phyloP scores from a whole-genome alignment of 35 echinoderm and acorn worm genomes.

The Heliocidaris tuberculata region DNA sequence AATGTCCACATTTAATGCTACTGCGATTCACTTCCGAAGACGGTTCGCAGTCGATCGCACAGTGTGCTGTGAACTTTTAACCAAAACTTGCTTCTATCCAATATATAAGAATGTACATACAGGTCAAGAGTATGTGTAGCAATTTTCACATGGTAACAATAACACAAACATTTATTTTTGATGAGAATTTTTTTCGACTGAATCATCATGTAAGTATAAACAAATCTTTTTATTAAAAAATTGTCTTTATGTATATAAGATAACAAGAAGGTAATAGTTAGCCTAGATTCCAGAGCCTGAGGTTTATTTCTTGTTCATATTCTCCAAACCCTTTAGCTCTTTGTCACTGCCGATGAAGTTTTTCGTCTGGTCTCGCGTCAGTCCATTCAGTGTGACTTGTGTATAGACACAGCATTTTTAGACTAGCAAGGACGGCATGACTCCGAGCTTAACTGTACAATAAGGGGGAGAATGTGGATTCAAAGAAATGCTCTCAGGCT shows the following conservation, averaged over 20 bases:
- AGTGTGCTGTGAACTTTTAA: not conserved
- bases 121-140: not conserved
- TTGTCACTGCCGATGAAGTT: not conserved
- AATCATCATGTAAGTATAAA: slow-evolving; percentile 1
- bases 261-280: slow-evolving; percentile 2
- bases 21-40: no score
- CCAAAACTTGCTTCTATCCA: not conserved
- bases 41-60: no score
- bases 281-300: not conserved
- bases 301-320: not conserved
- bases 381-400: no score
- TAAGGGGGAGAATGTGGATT: not conserved
- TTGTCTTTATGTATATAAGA: slow-evolving; percentile 13
- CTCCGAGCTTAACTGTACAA: not conserved
- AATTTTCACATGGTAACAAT: not conserved
- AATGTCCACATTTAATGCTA: no score
- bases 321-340: not conserved
- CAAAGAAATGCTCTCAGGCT: not conserved
- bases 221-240: slow-evolving; percentile 20
- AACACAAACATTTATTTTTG: not conserved
- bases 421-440: not conserved
- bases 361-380: no score
- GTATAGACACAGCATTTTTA: not conserved
- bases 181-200: not conserved
- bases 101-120: not conserved